Evolutionary conservation across 1,140 invertebrate genomes (phyloP), one percentile per base, ranked within the genome.

Genomic region (Euborellia annulipes): DNA sequence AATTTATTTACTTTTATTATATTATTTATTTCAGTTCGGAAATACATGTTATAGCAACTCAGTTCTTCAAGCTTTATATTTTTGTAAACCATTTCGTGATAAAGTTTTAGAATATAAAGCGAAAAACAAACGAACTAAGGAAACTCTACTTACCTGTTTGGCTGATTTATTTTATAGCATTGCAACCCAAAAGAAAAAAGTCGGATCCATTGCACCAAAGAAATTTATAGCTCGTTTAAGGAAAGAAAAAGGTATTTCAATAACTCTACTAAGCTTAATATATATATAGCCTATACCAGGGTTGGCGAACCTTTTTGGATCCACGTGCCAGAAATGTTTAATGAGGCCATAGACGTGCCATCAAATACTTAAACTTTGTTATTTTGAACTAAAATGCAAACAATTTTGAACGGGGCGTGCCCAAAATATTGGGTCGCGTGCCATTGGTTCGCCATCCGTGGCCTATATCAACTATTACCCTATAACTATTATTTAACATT

Each of bases 41-140:
- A 99, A 99, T 68, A 99, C 96, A 8, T 99, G 96, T 67, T 99
- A 99, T 61, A 96, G 92, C 62, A 99, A 99, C 69, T 98, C 93
- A 34, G 96, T 99, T 44, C 71, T 99, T 45, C 96, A 99, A 79
- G 96, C 96, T 16, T 71, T 99, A 44, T 99, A 98, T 63, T 99
- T 98, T 64, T 99, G 96, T 66, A 85, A 91, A 60, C 94, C 94
- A 50, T 98, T 99, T 63, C 76, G 96, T 63, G 94, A 99, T 58
- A 96, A 91, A 69, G 93, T 99, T 20, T 68, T 99, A 41, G 91
- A 96, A 63, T 98, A 98, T 62, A 98, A 98, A 66, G 88, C 88
- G 39, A 93, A 92, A 64, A 95, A 95, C 62, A 96, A 95, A 63
- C 71, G 91, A 62, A 93, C 88, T 51, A 98, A 97, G 67, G 96